Evolutionary conservation across 2,797 vertebrate species (phyloP).

Genomic region (Serranus cabrilla): DNA sequence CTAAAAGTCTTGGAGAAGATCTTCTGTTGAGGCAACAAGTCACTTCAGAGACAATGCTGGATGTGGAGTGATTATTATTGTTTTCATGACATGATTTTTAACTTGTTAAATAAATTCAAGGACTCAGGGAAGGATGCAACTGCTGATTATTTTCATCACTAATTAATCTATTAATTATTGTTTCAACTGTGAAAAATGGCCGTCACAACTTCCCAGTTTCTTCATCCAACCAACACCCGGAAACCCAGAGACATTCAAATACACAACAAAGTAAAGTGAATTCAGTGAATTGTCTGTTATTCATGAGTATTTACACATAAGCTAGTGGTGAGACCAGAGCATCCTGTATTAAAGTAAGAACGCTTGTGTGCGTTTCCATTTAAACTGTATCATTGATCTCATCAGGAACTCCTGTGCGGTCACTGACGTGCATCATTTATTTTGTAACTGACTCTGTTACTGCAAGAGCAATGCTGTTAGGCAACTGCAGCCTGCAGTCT

Average conservation of each 20-base stretch:
- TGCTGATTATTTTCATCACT: neutral
- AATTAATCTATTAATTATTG: neutral
- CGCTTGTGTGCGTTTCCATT: neutral
- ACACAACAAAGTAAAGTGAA: no score
- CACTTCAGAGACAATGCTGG: no score
- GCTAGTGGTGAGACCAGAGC: neutral
- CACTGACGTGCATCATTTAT: neutral
- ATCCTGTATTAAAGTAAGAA: neutral
- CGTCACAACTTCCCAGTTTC: neutral
- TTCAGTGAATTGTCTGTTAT: no score
- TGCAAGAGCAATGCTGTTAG: neutral
- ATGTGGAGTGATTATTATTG: neutral
- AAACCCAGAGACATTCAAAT: neutral
- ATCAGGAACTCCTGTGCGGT: neutral
- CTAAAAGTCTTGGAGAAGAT: conserved; percentile 3
- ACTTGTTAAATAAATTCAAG: neutral
- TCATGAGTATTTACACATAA: neutral
- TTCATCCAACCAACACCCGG: neutral
- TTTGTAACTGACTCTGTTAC: neutral
- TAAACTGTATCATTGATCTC: neutral
- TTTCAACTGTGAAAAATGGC: neutral
- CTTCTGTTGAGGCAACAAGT: neutral
- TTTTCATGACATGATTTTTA: neutral
- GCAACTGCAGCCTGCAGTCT: neutral
- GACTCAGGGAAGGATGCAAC: neutral